phyloP scores from a whole-genome alignment of 2,113 vertebrate species.

The Burhinus bistriatus region DNA sequence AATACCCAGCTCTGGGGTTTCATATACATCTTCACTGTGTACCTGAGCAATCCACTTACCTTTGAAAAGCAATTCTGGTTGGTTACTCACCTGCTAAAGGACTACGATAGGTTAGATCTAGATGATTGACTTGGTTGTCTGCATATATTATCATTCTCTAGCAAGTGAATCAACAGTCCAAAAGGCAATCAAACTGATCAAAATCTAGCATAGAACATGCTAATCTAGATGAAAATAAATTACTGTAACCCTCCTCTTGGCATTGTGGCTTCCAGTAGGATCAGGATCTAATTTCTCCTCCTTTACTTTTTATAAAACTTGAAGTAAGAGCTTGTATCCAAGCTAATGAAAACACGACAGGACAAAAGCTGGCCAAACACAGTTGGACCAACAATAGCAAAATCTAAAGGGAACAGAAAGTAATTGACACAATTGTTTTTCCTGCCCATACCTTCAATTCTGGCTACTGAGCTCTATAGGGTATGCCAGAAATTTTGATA shows the following conservation, averaged over 20 bases:
- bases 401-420: not conserved
- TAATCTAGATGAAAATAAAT: conserved; percentile 10
- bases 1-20: not conserved
- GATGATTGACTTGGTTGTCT: not conserved
- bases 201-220: not conserved
- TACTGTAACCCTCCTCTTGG: not conserved
- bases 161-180: not conserved
- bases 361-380: not conserved
- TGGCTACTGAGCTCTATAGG: not conserved
- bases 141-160: not conserved
- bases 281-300: not conserved
- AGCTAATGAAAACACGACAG: not conserved
- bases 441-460: not conserved
- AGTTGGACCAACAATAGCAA: not conserved
- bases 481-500: not conserved
- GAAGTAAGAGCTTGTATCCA: not conserved
- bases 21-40: not conserved
- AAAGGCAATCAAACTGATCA: not conserved
- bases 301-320: not conserved
- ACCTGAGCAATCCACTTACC: not conserved
- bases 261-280: not conserved
- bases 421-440: not conserved
- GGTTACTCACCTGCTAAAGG: not conserved
- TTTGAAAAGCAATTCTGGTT: not conserved
- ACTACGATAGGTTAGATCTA: not conserved